Evolutionary conservation across 2,888 invertebrate genomes (phyloP).

Genomic region (Alitta virens): DNA sequence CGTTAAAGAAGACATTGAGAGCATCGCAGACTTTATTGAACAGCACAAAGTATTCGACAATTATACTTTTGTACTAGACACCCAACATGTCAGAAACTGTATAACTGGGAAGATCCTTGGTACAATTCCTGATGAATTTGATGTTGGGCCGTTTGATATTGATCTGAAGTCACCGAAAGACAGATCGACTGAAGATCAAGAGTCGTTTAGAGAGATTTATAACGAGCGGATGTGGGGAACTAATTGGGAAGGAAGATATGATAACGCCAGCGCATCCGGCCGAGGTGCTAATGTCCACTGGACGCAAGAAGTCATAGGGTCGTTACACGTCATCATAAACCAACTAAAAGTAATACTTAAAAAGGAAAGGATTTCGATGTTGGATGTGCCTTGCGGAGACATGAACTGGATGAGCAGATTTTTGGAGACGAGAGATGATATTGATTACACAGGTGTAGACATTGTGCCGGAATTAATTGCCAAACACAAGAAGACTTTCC

Average conservation of each 20-base stretch:
- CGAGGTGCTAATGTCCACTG: slow-evolving; percentile 25
- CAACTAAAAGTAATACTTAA: slow-evolving; percentile 14
- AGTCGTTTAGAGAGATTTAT: slow-evolving; percentile 26
- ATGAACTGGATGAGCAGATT: slow-evolving; percentile 32
- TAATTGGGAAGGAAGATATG: slow-evolving; percentile 23
- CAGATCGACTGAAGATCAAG: not conserved
- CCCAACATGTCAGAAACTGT: slow-evolving; percentile 11
- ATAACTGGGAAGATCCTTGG: slow-evolving; percentile 24
- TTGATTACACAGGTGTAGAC: no score
- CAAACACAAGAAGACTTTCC: no score
- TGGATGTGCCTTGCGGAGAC: slow-evolving; percentile 33
- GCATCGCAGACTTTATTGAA: no score
- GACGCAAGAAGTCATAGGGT: slow-evolving; percentile 27
- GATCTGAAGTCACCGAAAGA: no score
- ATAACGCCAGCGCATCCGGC: slow-evolving; percentile 25
- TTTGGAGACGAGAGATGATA: no score
- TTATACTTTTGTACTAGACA: no score
- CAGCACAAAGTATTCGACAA: no score
- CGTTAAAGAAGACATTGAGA: no score
- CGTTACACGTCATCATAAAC: slow-evolving; percentile 22
- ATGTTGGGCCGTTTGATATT: no score
- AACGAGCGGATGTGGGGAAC: slow-evolving; percentile 24
- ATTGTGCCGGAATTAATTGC: slow-evolving; percentile 25
- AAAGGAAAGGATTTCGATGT: slow-evolving; percentile 14
- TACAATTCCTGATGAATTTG: not conserved